A percentile compares a stretch with the other conserved stretches of the same genome.
Evolutionary conservation across 2,888 invertebrate genomes (phyloP).

Genomic region (Brachylomia viminalis): DNA sequence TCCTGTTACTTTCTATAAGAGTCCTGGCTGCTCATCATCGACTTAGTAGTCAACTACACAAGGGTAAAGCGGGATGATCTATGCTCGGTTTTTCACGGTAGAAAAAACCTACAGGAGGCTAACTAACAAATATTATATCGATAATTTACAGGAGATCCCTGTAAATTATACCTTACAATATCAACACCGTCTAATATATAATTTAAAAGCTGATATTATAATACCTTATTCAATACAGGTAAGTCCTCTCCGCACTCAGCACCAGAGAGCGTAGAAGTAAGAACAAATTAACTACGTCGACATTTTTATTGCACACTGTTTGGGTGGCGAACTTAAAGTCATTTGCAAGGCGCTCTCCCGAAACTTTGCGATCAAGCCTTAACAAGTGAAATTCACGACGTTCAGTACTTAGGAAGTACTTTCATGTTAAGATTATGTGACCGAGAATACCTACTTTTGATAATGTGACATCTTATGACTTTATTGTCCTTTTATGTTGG

Average conservation of each 20-base stretch:
- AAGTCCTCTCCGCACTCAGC: not conserved
- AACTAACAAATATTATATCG: too few relatives aligned
- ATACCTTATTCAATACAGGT: not conserved
- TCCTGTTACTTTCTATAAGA: too few relatives aligned
- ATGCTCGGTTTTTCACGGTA: too few relatives aligned
- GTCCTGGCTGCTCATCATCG: too few relatives aligned
- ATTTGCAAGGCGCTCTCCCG: slow-evolving; percentile 28
- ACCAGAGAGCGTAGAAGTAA: slow-evolving; percentile 5
- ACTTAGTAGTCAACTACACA: too few relatives aligned
- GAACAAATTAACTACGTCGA: slow-evolving; percentile 44
- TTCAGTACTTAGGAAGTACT: slow-evolving; percentile 46
- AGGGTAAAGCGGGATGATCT: too few relatives aligned
- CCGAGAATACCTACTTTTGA: slow-evolving; percentile 4
- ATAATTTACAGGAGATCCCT: too few relatives aligned
- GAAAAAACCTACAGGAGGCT: too few relatives aligned
- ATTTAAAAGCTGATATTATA: not conserved
- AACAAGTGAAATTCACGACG: slow-evolving; percentile 58
- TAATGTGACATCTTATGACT: not conserved
- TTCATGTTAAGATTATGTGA: slow-evolving; percentile 33
- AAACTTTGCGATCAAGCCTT: slow-evolving; percentile 57
- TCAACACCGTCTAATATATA: too few relatives aligned
- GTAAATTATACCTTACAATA: not conserved
- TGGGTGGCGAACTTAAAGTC: slow-evolving; percentile 23
- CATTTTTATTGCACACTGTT: slow-evolving; percentile 52
- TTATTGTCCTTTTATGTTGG: too few relatives aligned